Base-by-base conservation (phyloP, 2,888 invertebrate genomes). In the Cyrtodaria siliqua region DNA sequence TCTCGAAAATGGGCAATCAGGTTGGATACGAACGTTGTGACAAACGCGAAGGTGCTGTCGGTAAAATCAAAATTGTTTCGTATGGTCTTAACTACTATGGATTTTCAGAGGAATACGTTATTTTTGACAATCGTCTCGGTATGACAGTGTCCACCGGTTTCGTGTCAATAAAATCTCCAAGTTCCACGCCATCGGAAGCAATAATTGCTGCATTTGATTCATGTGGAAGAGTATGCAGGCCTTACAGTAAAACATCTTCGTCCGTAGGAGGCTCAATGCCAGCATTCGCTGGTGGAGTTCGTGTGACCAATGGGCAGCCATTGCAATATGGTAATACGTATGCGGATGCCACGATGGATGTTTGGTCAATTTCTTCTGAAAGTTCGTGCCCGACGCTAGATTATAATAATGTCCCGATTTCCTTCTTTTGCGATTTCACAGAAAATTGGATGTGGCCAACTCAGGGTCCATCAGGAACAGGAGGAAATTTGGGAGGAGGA, bases 381-480 rank as follows among this genome's bases (percentile, higher is more conserved):
- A 6, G 27, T 3, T 66, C 56, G 2, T 66, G 76, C 27, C 80
- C 80, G 0, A 52, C 33, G 20, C 38, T 55, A 9, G 56, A 63
- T 23, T 23, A 59, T 18, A 40, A n/a, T 12, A 40, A 63, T 23
- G 42, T 72, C n/a, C 71, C 69, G 1, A 16, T 76, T 1, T 59
- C 80, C n/a, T 80, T 80, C 40, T 80, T 47, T 50, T 80, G 80
- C 40, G 73, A 76, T 12, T 76, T 73, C 40, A 57, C 57, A 0
- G 70, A 70, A 23, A 49, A 52, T 27, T 80, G 76, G 76, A 44
- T 73, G 9, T 80, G 76, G 79, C 20, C 44, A 4, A 9, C 44
- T 6, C n/a, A 20, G 44, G n/a, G 8, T 4, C 16, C 44, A 6
- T 3, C 18, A 23, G 55, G 6, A 27, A 18, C n/a, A 20, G 20